Percentiles rank a stretch among this genome's conserved stretches.
Conservation (phyloP, 2,888 invertebrate species). For the Cremastinae sp. region DNA sequence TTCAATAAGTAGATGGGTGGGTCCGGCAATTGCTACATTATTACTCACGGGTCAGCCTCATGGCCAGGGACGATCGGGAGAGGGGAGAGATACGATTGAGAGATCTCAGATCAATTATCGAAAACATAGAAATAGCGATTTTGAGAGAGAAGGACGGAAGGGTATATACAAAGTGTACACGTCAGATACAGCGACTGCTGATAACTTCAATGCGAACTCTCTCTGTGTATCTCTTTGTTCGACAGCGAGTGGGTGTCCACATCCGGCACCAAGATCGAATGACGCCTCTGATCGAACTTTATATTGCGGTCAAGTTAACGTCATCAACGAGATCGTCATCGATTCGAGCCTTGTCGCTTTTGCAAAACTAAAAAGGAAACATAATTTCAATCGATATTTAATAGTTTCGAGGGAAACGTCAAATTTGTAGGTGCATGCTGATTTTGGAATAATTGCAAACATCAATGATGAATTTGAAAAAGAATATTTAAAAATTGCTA, state of each 20-base stretch:
- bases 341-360: slow-evolving; percentile 18
- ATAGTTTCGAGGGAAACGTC: background rate
- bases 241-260: slow-evolving; percentile 13
- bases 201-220: background rate
- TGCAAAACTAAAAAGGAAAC: background rate
- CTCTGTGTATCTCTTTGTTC: background rate
- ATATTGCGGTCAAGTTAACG: slow-evolving; percentile 14
- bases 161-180: too few species aligned
- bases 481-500: too few species aligned
- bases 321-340: slow-evolving; percentile 35
- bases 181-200: too few species aligned
- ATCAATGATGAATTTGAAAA: too few species aligned
- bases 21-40: slow-evolving; percentile 65
- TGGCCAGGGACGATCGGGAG: slow-evolving; percentile 40
- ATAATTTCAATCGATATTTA: background rate
- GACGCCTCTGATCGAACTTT: slow-evolving; percentile 40
- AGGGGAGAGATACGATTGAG: too few species aligned
- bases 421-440: background rate
- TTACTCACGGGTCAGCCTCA: slow-evolving; percentile 62
- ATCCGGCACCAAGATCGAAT: slow-evolving; percentile 49
- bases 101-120: too few species aligned
- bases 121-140: slow-evolving; percentile 11
- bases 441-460: too few species aligned
- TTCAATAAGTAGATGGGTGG: slow-evolving; percentile 61
- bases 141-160: slow-evolving; percentile 16